Evolutionary conservation across 2,113 vertebrate genomes (phyloP), one percentile per base, ranked within the genome.

Genomic region (Brachirus orientalis): DNA sequence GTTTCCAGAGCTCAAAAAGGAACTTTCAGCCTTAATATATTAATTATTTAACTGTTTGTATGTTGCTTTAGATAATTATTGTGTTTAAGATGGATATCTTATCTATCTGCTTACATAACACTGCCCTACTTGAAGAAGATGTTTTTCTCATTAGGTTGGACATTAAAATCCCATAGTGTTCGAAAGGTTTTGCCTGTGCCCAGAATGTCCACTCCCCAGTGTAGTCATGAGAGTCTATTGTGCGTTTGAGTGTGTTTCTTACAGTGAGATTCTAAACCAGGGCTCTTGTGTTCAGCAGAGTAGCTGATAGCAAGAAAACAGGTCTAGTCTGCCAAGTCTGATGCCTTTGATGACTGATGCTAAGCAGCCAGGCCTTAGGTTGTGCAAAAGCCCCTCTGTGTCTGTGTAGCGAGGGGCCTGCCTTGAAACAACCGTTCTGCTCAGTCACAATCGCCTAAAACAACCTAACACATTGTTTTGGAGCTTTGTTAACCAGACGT

Each of bases 391-490:
- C 35, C 71, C 55, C 72, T 73, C 63, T 70, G 66, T 87, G 79
- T 85, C 76, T 66, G 54, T 67, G 44, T 11, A 80, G 60, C 84
- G 85, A 83, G 89, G 48, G 89, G 90, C 88, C 60, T 80, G 70
- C 74, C 67, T 89, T 86, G 79, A 87, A 90, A 87, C 88, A 90
- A 86, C 79, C 61, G n/a, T 58, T 69, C 73, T 66, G 8, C 43
- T 63, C 72, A 73, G 75, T 77, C 78, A 87, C 81, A 74, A 46
- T 86, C 73, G 69, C 43, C 76, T 84, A 79, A 88, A 92, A 89
- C 83, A 88, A 85, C 81, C 80, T 53, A 51, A 41, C 19, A 36
- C 86, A 79, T 90, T 91, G 87, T 91, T 86, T 69, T 62, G 22
- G 48, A 48, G 61, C 55, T 73, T 75, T 82, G 86, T 72, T 75